Percentiles rank a stretch among this genome's conserved stretches.
These are phyloP conservation scores for Dermochelys coriacea DNA, from an alignment of 2,797 vertebrate genomes.

Conservation along the genomic window DNA sequence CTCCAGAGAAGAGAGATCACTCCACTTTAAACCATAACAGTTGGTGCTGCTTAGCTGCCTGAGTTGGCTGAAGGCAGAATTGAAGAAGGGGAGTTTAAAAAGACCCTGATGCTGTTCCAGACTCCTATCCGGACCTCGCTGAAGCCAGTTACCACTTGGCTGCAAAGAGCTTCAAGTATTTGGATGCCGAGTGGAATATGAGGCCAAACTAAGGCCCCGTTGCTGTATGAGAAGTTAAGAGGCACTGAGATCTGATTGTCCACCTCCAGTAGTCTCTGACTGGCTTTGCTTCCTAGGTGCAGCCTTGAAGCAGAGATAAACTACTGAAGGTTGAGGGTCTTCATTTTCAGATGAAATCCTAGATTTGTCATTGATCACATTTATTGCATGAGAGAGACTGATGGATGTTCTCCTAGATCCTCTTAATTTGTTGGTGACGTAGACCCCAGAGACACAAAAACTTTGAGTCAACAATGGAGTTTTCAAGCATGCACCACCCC, in stretches of 20 bases:
- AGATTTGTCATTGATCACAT: conserved; percentile 68
- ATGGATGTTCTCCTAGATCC: neutral
- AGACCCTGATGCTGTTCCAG: neutral
- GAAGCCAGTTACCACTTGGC: neutral
- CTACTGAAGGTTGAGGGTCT: neutral
- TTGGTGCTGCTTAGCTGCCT: neutral
- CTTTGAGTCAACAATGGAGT: neutral
- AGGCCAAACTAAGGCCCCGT: neutral
- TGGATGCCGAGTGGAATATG: neutral
- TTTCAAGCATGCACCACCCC: neutral
- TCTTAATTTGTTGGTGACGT: neutral
- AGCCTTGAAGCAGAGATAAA: conserved; percentile 1
- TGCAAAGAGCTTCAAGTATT: neutral
- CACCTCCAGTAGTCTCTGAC: neutral
- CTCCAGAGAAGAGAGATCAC: neutral
- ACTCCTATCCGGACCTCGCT: neutral
- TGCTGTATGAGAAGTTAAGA: neutral
- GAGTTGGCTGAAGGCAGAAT: neutral
- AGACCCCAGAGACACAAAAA: neutral
- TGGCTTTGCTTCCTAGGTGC: neutral
- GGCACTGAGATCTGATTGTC: neutral
- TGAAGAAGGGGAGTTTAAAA: neutral
- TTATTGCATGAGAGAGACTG: conserved; percentile 57
- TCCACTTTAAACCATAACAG: neutral
- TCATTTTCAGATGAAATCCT: conserved; percentile 55